Evolutionary conservation across 1,140 invertebrate genomes (phyloP).

Genomic region (Ctenoplectra terminalis): DNA sequence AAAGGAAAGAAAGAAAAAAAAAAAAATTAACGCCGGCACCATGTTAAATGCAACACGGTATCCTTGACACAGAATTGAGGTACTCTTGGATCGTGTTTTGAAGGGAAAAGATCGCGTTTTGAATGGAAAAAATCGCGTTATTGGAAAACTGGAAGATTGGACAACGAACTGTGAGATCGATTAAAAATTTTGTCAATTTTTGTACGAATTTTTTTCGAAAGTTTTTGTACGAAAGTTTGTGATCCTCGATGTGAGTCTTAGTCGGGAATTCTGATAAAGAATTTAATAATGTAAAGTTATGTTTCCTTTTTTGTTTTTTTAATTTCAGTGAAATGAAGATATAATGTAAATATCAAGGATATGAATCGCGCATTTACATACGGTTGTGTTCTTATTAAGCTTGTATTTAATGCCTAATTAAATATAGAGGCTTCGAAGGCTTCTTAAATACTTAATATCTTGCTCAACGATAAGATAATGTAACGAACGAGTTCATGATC

Average conservation of each 20-base stretch:
- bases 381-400: no score
- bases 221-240: no score
- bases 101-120: background rate
- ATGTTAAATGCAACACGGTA: conserved; percentile 17
- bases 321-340: no score
- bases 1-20: conserved; percentile 41
- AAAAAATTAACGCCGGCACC: conserved; percentile 24
- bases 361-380: no score
- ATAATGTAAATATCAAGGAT: no score
- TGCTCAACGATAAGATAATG: background rate
- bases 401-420: no score
- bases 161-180: background rate
- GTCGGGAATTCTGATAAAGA: no score
- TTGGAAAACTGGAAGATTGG: background rate
- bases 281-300: no score
- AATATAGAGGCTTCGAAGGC: background rate
- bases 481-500: background rate
- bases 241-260: no score
- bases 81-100: conserved; percentile 8
- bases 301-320: no score
- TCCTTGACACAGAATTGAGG: conserved; percentile 62
- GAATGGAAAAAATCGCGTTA: background rate
- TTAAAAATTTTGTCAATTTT: background rate
- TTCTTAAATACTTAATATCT: background rate
- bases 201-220: no score